Evolutionary conservation across 2,113 vertebrate species (phyloP), one percentile per base, ranked within the genome.

Genomic region (Sphyrna mokarran): DNA sequence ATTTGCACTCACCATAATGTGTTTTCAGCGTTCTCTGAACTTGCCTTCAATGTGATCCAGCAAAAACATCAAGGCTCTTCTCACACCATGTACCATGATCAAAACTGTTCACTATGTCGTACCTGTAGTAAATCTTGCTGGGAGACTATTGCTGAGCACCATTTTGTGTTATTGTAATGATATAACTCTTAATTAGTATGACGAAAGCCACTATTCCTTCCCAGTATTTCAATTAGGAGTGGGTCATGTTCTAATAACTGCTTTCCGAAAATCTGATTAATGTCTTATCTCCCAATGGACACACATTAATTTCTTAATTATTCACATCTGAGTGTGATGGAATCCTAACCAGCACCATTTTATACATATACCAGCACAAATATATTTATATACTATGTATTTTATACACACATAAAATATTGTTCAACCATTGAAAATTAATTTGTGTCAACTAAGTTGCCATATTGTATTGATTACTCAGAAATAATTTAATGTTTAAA

Each of bases 361-460:
- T 78, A 14, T 78, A 87, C 22, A 6, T 61, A 26, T 23, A 58
- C 11, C 61, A 14, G 16, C 13, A 91, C 58, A 91, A 37, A 37
- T 68, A 93, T 18, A 93, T 54, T 23, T 54, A 83, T 68, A 37
- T 66, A 93, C 54, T 58, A 26, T 13, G 22, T 43, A 43, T 83
- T 54, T 54, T 54, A 37, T 23, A 93, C 14, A 37, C n/a, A 83
- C 80, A 83, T 83, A 43, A 83, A 83, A 83, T n/a, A 22, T 20
- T 93, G 61, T 93, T 37, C 89, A 93, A 66, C 89, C 33, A 37
- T 93, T 66, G 61, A 93, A 93, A 93, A 93, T 93, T 93, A 93
- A 93, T 93, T 93, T 66, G 89, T 93, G 89, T n/a, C 89, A 93
- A 93, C 23, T 20, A 93, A 66, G 89, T 93, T 93, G 68, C 89